These are phyloP conservation scores for Melanostigma gelatinosum DNA, from an alignment of 2,113 vertebrate genomes.

Conservation along the genomic window DNA sequence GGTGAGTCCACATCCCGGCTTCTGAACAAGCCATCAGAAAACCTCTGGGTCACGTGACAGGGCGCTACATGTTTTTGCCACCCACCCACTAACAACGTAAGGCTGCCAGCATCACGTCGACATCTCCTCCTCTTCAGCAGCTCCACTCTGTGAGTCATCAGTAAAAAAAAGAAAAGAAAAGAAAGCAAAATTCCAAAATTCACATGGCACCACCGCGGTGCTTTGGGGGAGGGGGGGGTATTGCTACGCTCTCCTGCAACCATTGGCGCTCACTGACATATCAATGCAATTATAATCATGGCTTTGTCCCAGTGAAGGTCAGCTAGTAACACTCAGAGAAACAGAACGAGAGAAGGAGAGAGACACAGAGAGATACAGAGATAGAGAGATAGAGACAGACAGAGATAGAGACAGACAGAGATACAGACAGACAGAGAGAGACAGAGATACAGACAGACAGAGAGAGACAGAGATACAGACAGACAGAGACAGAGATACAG, in stretches of 20 bases:
- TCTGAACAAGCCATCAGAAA: constrained; percentile 28
- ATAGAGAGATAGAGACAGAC: constrained; percentile 46
- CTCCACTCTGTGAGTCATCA: constrained; percentile 49
- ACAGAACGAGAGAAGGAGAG: constrained; percentile 12
- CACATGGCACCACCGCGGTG: constrained; percentile 24
- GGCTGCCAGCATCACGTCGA: constrained; percentile 25
- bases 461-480: constrained; percentile 47
- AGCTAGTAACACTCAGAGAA: constrained; percentile 66
- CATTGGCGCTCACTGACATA: constrained; percentile 63
- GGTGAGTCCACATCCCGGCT: neutral
- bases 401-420: constrained; percentile 47
- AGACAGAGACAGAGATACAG: constrained; percentile 29
- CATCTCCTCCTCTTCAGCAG: constrained; percentile 23
- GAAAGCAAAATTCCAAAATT: constrained; percentile 36
- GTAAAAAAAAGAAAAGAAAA: constrained; percentile 28
- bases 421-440: constrained; percentile 35
- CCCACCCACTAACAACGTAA: constrained; percentile 22
- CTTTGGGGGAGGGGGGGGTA: constrained; percentile 47
- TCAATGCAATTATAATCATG: constrained; percentile 77
- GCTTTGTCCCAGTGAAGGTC: constrained; percentile 75
- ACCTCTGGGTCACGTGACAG: constrained; percentile 11
- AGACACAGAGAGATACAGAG: constrained; percentile 47
- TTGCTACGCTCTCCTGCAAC: constrained; percentile 64
- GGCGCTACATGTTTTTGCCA: constrained; percentile 5
- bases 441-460: constrained; percentile 48